phyloP scores from a whole-genome alignment of 2,888 invertebrate species.

The Hypomecis punctinalis region DNA sequence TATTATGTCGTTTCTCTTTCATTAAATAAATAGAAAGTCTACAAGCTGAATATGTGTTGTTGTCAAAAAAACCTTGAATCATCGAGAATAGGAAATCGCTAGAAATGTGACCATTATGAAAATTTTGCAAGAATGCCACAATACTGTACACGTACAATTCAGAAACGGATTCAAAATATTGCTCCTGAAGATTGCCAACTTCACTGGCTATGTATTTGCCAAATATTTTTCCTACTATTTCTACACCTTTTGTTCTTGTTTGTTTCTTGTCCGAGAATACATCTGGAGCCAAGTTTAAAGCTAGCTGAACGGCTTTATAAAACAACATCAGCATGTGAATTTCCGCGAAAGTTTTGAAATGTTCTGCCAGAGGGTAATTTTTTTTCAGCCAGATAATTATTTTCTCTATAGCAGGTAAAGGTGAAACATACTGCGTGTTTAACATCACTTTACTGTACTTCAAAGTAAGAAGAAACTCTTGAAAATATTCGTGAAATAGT shows the following conservation, averaged over 20 bases:
- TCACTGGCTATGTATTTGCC: constrained; percentile 37
- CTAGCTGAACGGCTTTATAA: constrained; percentile 55
- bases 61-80: constrained; percentile 2
- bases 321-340: constrained; percentile 61
- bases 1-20: neutral
- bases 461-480: constrained; percentile 49
- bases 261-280: constrained; percentile 48
- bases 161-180: constrained; percentile 21
- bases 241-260: constrained; percentile 47
- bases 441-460: constrained; percentile 57
- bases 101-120: neutral
- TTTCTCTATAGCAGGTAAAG: constrained; percentile 54
- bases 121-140: constrained; percentile 1
- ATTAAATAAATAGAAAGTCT: constrained; percentile 13
- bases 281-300: constrained; percentile 49
- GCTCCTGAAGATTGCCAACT: neutral
- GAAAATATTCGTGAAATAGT: constrained; percentile 32
- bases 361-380: constrained; percentile 49
- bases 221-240: constrained; percentile 54
- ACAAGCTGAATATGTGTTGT: neutral
- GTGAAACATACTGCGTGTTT: constrained; percentile 47
- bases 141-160: neutral
- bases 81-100: neutral
- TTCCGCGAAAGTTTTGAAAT: constrained; percentile 50
- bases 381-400: constrained; percentile 49